Base-by-base conservation (phyloP, 2,888 invertebrate genomes). In the Drosophila flavopinicola region DNA sequence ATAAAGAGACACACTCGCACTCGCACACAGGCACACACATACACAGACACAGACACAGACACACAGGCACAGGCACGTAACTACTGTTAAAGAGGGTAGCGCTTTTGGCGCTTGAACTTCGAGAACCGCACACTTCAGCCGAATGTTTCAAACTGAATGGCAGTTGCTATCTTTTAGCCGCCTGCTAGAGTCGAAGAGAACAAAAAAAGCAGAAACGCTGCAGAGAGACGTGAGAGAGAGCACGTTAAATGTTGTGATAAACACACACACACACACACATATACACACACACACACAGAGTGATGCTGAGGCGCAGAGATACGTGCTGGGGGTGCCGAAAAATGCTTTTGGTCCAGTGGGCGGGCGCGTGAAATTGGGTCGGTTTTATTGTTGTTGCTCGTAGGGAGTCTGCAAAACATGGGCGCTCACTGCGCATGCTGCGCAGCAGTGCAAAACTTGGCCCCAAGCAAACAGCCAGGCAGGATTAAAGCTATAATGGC, bases 101-200 rank as follows among this genome's bases (percentile, higher is more conserved):
- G 67, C 82, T 44, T 47, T 48, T 54, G 48, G 66, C 71, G 79
- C 76, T 58, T 58, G 37, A 65, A 59, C 64, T 69, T 75, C 20
- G 47, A 58, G 74, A 73, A 89, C 87, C 90, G 80, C 61, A 66
- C 87, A 73, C 78, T 78, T 79, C 74, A 78, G 76, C 70, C 83
- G 80, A 80, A 83, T 68, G 68, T 78, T 88, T 80, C 64, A 58
- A 88, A 89, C 89, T 89, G 89, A 82, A 82, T 70, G 75, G 41
- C 35, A 37, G 53, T 56, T 57, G 66, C 80, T 71, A 71, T 74
- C 80, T 75, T 72, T 68, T 60, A 56, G 76, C 57, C 56, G 72
- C 44, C 39, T 59, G 49, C 35, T 29, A 35, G 35, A 30, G 53
- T 24, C 39, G 44, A 29, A 20, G 17, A 30, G 6, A 44, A 7